Evolutionary conservation across 2,113 vertebrate species (phyloP).

Genomic region (Brachirus orientalis): DNA sequence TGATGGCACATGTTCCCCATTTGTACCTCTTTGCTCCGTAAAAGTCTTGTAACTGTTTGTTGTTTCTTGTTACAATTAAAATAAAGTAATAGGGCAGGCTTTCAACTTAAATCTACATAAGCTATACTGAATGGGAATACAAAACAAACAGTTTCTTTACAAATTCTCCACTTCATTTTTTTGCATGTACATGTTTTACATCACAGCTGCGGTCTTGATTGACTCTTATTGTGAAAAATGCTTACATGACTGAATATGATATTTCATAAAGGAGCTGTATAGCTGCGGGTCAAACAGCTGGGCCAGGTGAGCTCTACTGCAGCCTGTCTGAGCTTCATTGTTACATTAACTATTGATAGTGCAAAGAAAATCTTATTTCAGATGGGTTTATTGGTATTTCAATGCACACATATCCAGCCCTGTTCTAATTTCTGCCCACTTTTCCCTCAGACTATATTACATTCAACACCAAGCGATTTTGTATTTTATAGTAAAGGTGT

Average conservation of each 20-base stretch:
- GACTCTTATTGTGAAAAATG: background rate
- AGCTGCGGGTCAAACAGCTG: conserved; percentile 37
- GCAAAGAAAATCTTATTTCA: background rate
- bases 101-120: no score
- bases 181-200: background rate
- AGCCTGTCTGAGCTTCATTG: background rate
- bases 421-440: conserved; percentile 30
- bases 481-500: conserved; percentile 37
- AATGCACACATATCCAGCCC: no score
- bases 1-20: no score
- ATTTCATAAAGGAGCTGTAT: background rate
- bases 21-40: no score
- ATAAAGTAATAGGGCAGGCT: no score
- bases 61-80: no score
- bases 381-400: background rate
- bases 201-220: background rate
- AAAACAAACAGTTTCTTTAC: background rate
- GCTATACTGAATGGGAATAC: no score
- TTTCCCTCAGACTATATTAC: conserved; percentile 8
- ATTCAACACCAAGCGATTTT: conserved; percentile 32
- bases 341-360: background rate
- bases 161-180: background rate
- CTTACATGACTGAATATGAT: background rate
- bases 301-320: conserved; percentile 15
- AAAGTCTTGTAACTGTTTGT: no score